A percentile compares a stretch with the other conserved stretches of the same genome.
phyloP scores from a whole-genome alignment of 1,140 invertebrate species.

The Oryzaephilus surinamensis region DNA sequence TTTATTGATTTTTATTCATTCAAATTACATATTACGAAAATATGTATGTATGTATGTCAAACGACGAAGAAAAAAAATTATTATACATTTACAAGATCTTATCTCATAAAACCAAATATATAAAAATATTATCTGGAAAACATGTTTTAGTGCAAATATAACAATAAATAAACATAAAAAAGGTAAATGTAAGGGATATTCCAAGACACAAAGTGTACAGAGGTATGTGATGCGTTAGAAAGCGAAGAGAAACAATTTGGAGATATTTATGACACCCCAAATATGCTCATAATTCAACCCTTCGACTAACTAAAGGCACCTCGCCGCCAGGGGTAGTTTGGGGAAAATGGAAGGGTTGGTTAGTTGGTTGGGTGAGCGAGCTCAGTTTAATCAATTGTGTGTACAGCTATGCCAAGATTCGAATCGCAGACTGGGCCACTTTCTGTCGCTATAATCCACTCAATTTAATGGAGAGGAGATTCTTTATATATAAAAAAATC shows the following conservation, averaged over 20 bases:
- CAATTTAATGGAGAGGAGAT: too few species aligned
- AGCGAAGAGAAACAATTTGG: slow-evolving; percentile 23
- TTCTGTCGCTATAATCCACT: too few species aligned
- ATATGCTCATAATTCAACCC: slow-evolving; percentile 29
- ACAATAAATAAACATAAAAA: too few species aligned
- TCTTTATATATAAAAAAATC: too few species aligned
- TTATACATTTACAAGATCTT: not conserved
- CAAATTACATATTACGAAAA: too few species aligned
- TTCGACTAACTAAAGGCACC: slow-evolving; percentile 22
- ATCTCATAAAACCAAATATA: not conserved
- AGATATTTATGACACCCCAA: slow-evolving; percentile 29
- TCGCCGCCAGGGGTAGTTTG: slow-evolving; percentile 10
- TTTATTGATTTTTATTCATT: too few species aligned
- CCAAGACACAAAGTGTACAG: too few species aligned
- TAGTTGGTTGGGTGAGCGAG: slow-evolving; percentile 13
- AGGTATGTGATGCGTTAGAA: slow-evolving; percentile 8
- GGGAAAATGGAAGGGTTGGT: slow-evolving; percentile 15
- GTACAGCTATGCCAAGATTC: slow-evolving; percentile 26
- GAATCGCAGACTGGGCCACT: too few species aligned
- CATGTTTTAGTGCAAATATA: not conserved
- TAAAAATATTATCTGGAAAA: too few species aligned
- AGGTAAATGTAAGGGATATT: too few species aligned
- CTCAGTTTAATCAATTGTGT: slow-evolving; percentile 30
- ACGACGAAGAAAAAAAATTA: too few species aligned
- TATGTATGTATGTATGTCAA: too few species aligned